Conservation (phyloP, 2,888 invertebrate species). For the Drosophila aldrichi region DNA sequence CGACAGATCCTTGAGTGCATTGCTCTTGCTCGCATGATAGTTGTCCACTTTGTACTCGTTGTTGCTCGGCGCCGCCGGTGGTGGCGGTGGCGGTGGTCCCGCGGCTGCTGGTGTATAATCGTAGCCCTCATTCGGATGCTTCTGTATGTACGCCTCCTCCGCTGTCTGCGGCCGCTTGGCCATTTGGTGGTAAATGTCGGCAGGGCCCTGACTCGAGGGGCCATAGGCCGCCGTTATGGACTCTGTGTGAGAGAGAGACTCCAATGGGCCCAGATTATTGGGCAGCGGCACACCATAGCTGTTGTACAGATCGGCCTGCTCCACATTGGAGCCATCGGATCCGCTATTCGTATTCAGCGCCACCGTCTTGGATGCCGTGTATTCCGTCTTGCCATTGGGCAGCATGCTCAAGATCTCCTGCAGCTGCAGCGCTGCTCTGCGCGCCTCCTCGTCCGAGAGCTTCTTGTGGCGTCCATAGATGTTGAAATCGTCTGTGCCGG, state of each 20-base stretch:
- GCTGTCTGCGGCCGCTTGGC: slow-evolving; percentile 76
- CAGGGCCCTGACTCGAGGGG: slow-evolving; percentile 59
- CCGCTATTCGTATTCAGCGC: slow-evolving; percentile 66
- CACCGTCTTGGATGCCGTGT: slow-evolving; percentile 82
- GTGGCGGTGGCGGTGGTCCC: slow-evolving; percentile 28
- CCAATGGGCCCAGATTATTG: slow-evolving; percentile 78
- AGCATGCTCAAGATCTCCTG: slow-evolving; percentile 83
- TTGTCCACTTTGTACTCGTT: slow-evolving; percentile 74
- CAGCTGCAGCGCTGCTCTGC: slow-evolving; percentile 82
- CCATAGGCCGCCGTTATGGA: slow-evolving; percentile 84
- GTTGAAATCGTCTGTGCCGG: slow-evolving; percentile 77
- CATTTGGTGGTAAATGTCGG: slow-evolving; percentile 83
- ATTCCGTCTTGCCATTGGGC: slow-evolving; percentile 83
- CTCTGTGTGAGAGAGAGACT: slow-evolving; percentile 83
- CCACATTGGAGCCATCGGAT: slow-evolving; percentile 40
- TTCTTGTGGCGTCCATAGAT: slow-evolving; percentile 83
- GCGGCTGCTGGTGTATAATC: slow-evolving; percentile 58
- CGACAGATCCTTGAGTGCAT: slow-evolving; percentile 73
- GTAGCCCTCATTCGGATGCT: slow-evolving; percentile 83
- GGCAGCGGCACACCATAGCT: slow-evolving; percentile 75
- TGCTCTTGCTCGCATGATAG: slow-evolving; percentile 68
- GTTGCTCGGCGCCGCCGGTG: slow-evolving; percentile 40
- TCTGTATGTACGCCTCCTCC: slow-evolving; percentile 80
- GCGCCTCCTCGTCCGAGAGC: slow-evolving; percentile 82
- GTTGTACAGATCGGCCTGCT: slow-evolving; percentile 68